Conservation (phyloP, 2,888 invertebrate species). For the Lepidochrysops patricia region DNA sequence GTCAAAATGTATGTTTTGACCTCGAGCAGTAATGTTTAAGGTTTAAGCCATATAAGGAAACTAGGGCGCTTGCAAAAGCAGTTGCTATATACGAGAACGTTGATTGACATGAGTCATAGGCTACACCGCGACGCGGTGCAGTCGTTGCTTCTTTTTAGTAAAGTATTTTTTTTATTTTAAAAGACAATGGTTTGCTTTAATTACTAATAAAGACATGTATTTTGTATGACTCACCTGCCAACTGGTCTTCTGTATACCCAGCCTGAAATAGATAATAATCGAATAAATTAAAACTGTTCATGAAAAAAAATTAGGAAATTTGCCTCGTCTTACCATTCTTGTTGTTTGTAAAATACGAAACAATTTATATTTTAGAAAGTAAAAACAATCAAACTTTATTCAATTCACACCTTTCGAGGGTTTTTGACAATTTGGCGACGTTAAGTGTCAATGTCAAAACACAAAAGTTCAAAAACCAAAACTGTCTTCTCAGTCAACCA, state of each 20-base stretch:
- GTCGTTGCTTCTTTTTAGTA: constrained; percentile 11
- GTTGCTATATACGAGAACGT: constrained; percentile 62
- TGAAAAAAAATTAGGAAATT: not conserved
- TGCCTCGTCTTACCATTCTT: not conserved
- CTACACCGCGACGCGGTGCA: constrained; percentile 32
- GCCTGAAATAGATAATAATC: constrained; percentile 75
- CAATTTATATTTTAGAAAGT: not conserved
- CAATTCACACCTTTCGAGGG: constrained; percentile 1
- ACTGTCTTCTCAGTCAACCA: too few relatives aligned
- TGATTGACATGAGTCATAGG: constrained; percentile 65
- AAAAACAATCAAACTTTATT: not conserved
- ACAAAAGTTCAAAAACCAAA: not conserved
- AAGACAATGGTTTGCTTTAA: not conserved
- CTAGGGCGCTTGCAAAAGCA: constrained; percentile 67
- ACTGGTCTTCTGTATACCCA: constrained; percentile 91
- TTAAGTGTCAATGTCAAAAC: not conserved
- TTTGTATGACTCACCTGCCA: constrained; percentile 84
- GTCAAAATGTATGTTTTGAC: constrained; percentile 34
- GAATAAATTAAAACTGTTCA: not conserved
- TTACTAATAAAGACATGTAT: not conserved
- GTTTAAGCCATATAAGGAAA: constrained; percentile 76
- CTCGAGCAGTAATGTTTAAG: constrained; percentile 61
- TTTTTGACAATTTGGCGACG: not conserved
- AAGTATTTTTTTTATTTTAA: not conserved
- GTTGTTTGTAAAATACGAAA: not conserved